A percentile compares a stretch with the other conserved stretches of the same genome.
Conservation (phyloP, 2,113 vertebrate species). For the Melanocharis versteri region DNA sequence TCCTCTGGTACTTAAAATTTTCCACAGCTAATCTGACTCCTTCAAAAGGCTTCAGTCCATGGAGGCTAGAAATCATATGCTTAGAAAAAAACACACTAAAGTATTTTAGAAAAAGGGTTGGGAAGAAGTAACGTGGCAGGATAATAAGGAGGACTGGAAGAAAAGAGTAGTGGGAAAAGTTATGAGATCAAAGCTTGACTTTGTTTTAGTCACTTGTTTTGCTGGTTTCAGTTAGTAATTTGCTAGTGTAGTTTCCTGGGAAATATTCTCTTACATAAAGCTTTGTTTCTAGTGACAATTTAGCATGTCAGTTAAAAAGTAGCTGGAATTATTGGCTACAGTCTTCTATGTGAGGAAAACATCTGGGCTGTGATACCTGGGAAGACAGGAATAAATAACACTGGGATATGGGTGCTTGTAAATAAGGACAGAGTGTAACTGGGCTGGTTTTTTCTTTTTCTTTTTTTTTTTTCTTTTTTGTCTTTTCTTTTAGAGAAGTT, state of each 20-base stretch:
- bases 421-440: background rate
- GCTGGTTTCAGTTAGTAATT: background rate
- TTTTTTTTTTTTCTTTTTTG: background rate
- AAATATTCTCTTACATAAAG: background rate
- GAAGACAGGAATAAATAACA: background rate
- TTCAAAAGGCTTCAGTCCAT: background rate
- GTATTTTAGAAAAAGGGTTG: background rate
- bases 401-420: background rate
- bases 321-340: background rate
- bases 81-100: background rate
- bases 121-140: background rate
- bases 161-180: background rate
- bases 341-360: background rate
- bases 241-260: background rate
- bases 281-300: background rate
- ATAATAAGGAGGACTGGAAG: background rate
- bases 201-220: background rate
- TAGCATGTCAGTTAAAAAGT: background rate
- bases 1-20: background rate
- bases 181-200: background rate
- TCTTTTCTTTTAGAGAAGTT: background rate
- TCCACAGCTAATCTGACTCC: background rate
- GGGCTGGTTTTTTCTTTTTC: too few relatives aligned
- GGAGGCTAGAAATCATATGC: background rate
- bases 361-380: background rate